These are phyloP conservation scores for Scolopax bukidnonensis DNA, from an alignment of 2,797 vertebrate genomes.

Conservation along the genomic window DNA sequence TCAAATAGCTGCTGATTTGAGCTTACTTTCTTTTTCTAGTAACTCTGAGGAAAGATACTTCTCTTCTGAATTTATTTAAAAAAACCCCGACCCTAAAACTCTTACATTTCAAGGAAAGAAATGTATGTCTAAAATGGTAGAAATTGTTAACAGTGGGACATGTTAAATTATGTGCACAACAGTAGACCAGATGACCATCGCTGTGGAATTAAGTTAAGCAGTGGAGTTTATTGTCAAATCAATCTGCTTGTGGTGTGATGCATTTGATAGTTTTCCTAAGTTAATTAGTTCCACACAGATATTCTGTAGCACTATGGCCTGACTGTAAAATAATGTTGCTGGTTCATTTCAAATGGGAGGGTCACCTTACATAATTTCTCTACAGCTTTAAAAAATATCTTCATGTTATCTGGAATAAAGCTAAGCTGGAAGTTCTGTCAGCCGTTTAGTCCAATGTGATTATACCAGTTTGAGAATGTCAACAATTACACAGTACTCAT, in stretches of 20 bases:
- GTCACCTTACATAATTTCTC: not conserved
- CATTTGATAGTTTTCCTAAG: slow-evolving; percentile 1
- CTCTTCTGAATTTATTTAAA: not conserved
- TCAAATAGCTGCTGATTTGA: not conserved
- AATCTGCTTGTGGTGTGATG: not conserved
- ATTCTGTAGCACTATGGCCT: not conserved
- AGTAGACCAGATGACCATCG: not conserved
- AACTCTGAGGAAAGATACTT: not conserved
- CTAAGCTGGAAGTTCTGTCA: slow-evolving; percentile 51
- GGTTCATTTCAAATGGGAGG: not conserved
- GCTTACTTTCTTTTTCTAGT: not conserved
- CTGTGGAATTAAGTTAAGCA: not conserved
- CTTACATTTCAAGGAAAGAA: not conserved
- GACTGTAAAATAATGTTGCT: not conserved
- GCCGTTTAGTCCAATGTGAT: slow-evolving; percentile 45
- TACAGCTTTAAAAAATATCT: slow-evolving; percentile 29
- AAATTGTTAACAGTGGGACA: not conserved
- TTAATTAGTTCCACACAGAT: not conserved
- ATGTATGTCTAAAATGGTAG: not conserved
- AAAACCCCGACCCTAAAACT: not conserved
- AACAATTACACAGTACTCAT: slow-evolving; percentile 55
- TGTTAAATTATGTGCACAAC: not conserved
- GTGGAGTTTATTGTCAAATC: not conserved
- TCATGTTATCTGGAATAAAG: slow-evolving; percentile 28
- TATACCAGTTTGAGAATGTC: slow-evolving; percentile 49